Evolutionary conservation across 2,113 vertebrate genomes (phyloP), one percentile per base, ranked within the genome.

Genomic region (Abramis brama): DNA sequence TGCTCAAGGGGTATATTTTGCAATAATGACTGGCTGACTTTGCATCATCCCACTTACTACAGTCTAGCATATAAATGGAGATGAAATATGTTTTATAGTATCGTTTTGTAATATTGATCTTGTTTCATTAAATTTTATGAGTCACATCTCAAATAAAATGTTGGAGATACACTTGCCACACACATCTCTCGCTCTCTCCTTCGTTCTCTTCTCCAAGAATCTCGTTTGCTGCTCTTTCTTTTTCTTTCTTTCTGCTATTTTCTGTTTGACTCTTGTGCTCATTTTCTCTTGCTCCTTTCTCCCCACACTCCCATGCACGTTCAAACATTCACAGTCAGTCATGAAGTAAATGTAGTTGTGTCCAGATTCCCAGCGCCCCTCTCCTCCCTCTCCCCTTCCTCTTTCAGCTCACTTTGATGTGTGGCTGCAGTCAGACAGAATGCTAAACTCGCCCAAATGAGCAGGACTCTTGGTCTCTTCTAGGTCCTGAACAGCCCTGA

Each of bases 341-440:
- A 21, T 68, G 68, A n/a, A 43, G 45, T 77, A 68, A 66, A 47
- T 77, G 36, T 50, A 36, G 50, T 4, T 10, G 36, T 62, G 52
- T 88, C 68, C 82, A 75, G 45, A 73, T 47, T 52, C 10, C 33
- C 4, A 25, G 27, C 13, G 8, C 81, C 45, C 64, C 64, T 68
- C 8, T 59, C 57, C 79, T 74, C 78, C 70, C 45, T 21, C 85
- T 62, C 50, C 12, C 27, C 64, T 2, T 59, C 74, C 50, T 84
- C 25, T 79, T 55, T 50, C 23, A 45, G 52, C 39, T 76, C 13
- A 50, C 25, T 84, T 86, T 86, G 85, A 81, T 79, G 81, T 82
- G 75, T 66, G 70, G 36, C 82, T 82, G 60, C 30, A 86, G 60
- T 86, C 87, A 73, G 55, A 50, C 50, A 5, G 27, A 86, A 82